phyloP scores from a whole-genome alignment of 2,888 invertebrate genomes.

The Apeira syringaria region DNA sequence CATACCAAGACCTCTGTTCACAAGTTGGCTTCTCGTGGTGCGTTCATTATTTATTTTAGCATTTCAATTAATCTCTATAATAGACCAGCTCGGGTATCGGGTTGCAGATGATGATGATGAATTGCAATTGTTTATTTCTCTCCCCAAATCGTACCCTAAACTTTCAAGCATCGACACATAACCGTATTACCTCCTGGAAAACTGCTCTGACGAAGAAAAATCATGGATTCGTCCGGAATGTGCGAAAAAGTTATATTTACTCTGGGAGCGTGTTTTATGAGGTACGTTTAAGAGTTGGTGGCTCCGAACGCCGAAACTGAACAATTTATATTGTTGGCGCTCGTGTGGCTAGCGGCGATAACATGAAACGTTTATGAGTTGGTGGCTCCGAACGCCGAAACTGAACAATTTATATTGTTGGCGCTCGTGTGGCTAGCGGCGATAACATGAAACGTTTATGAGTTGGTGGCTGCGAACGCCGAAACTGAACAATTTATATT shows the following conservation, averaged over 20 bases:
- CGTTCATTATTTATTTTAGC: too few species aligned
- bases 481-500: background rate
- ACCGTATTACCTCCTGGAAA: too few species aligned
- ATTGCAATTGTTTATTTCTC: too few species aligned
- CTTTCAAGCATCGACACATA: too few species aligned
- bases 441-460: conserved; percentile 15
- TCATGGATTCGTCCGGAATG: conserved; percentile 1
- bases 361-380: conserved; percentile 17
- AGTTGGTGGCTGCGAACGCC: conserved; percentile 2
- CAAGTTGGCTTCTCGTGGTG: too few species aligned
- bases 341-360: background rate
- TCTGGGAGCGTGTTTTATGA: conserved; percentile 20
- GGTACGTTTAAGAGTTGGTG: conserved; percentile 14
- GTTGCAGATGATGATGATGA: too few species aligned
- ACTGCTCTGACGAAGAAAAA: too few species aligned
- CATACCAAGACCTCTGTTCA: too few species aligned
- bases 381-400: background rate
- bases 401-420: conserved; percentile 1
- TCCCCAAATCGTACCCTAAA: too few species aligned
- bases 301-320: background rate
- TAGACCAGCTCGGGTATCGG: too few species aligned
- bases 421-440: background rate
- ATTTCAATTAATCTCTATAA: too few species aligned
- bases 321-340: conserved; percentile 2
- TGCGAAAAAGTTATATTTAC: conserved; percentile 19